A percentile compares a stretch with the other conserved stretches of the same genome.
Conservation (phyloP, 1,140 invertebrate species). For the Calliphora vicina region DNA sequence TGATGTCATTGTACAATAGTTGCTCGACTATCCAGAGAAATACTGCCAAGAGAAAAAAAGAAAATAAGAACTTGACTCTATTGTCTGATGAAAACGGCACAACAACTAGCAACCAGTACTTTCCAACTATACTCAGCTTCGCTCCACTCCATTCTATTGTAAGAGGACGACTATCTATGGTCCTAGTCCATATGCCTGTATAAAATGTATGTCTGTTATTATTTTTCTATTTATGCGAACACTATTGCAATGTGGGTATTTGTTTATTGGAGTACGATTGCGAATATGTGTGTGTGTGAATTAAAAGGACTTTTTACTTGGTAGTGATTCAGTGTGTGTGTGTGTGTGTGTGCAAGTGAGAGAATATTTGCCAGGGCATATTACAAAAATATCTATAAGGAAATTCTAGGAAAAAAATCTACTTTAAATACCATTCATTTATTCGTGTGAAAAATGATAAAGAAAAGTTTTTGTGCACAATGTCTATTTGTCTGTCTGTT, state of each 20-base stretch:
- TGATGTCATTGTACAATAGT: not conserved
- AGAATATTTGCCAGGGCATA: not conserved
- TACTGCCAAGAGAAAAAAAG: not conserved
- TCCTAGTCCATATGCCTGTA: not conserved
- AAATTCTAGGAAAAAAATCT: not conserved
- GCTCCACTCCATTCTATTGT: not conserved
- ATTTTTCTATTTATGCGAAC: not conserved
- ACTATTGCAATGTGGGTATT: too few relatives aligned
- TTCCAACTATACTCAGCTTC: not conserved
- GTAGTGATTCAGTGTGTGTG: not conserved
- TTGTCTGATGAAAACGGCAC: not conserved
- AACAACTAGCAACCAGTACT: not conserved
- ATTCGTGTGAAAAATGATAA: slow-evolving; percentile 16
- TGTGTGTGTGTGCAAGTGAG: not conserved
- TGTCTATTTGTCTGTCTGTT: not conserved
- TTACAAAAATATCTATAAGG: slow-evolving; percentile 4
- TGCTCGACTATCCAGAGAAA: not conserved
- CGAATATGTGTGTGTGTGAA: not conserved
- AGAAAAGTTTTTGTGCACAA: slow-evolving; percentile 7
- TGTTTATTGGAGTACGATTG: too few relatives aligned
- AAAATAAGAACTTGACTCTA: not conserved
- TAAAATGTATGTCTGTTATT: not conserved
- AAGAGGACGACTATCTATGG: not conserved
- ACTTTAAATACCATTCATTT: slow-evolving; percentile 14
- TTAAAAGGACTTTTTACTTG: not conserved